phyloP scores from a whole-genome alignment of 2,888 invertebrate species.

The Augochlorella aurata region DNA sequence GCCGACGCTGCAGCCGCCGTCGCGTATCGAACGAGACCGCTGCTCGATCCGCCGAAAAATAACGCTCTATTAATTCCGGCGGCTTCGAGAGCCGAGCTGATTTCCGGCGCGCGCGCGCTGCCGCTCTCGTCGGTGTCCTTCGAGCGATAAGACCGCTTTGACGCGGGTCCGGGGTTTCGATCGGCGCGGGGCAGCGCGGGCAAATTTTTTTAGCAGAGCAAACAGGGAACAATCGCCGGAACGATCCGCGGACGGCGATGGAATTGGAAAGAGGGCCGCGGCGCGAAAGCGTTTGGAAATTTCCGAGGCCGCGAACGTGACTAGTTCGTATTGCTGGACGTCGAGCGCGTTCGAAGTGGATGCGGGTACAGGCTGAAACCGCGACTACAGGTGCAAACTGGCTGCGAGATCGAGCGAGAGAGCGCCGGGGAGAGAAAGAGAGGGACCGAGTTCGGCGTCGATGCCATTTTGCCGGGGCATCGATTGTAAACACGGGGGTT shows the following conservation, averaged over 20 bases:
- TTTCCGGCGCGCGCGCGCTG: conserved; percentile 16
- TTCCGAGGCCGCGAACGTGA: conserved; percentile 33
- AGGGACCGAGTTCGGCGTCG: conserved; percentile 2
- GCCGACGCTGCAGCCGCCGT: conserved; percentile 2
- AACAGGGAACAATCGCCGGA: not conserved
- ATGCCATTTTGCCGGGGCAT: conserved; percentile 43
- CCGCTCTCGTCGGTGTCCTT: conserved; percentile 15
- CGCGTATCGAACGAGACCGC: conserved; percentile 54
- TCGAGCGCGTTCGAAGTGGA: conserved; percentile 61
- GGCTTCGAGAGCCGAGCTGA: not conserved
- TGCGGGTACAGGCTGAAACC: conserved; percentile 9
- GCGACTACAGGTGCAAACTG: conserved; percentile 35
- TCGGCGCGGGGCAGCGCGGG: not conserved
- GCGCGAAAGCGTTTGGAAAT: conserved; percentile 31
- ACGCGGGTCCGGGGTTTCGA: not conserved
- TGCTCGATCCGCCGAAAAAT: conserved; percentile 18
- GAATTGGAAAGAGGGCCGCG: conserved; percentile 1
- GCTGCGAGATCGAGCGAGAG: not conserved
- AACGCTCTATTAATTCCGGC: conserved; percentile 12
- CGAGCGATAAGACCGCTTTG: too few relatives aligned
- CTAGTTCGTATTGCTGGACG: conserved; percentile 34
- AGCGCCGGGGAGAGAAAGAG: not conserved
- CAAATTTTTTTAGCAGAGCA: conserved; percentile 1
- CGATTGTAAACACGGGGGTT: conserved; percentile 66
- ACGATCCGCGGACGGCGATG: conserved; percentile 6